Conservation (phyloP, 2,113 vertebrate species). For the Aythya baeri region DNA sequence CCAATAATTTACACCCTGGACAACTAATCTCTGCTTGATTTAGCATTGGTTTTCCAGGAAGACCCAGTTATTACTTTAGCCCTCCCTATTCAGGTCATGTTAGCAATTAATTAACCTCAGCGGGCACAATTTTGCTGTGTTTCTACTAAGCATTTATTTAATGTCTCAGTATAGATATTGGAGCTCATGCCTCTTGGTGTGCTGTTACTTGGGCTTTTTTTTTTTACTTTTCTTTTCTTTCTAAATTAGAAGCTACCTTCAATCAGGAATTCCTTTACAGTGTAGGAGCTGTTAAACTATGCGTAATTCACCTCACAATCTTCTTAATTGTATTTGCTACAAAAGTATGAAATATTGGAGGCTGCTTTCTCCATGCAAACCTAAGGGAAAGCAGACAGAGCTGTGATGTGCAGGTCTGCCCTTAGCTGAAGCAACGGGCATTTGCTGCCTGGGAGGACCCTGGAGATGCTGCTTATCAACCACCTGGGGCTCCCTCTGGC, state of each 20-base stretch:
- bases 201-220: neutral
- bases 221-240: neutral
- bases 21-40: neutral
- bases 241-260: neutral
- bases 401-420: neutral
- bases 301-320: neutral
- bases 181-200: neutral
- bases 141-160: neutral
- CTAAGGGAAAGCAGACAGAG: neutral
- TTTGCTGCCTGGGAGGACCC: neutral
- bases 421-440: neutral
- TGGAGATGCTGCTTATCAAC: neutral
- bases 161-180: neutral
- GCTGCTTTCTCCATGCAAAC: neutral
- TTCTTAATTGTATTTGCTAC: neutral
- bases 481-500: neutral
- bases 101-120: slow-evolving; percentile 7
- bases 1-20: neutral
- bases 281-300: neutral
- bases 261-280: neutral
- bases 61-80: neutral
- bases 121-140: neutral
- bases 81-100: neutral
- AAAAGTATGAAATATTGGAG: neutral
- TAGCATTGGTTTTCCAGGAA: neutral